phyloP scores from a whole-genome alignment of 30 jellyfish, hydroid and myxozoan species.

The Pelagia noctiluca region DNA sequence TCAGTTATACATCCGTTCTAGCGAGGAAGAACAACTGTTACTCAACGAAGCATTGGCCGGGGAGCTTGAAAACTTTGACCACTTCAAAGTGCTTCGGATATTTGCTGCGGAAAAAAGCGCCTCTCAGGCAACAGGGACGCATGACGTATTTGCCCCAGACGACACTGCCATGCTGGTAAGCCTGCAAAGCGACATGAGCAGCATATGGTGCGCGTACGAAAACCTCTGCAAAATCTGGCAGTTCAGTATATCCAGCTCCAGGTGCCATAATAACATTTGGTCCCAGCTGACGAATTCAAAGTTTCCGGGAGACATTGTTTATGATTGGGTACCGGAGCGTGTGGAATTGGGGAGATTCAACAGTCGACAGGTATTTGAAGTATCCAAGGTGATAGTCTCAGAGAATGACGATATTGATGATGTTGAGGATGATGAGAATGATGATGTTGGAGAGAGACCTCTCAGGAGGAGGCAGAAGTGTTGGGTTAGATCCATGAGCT shows the following conservation, averaged over 20 bases:
- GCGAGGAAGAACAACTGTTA: constrained; percentile 8
- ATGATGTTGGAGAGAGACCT: neutral
- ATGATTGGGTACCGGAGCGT: neutral
- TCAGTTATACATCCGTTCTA: neutral
- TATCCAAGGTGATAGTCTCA: neutral
- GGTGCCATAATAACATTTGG: neutral
- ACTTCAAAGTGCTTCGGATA: constrained; percentile 56
- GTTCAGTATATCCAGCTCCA: neutral
- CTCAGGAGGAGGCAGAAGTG: no score
- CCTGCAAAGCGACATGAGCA: constrained; percentile 45
- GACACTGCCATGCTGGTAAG: constrained; percentile 58
- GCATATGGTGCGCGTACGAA: constrained; percentile 26
- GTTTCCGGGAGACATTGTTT: neutral
- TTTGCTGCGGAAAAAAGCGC: constrained; percentile 23
- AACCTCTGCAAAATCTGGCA: constrained; percentile 49
- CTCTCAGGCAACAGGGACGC: constrained; percentile 41
- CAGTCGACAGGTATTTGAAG: neutral
- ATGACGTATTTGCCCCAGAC: constrained; percentile 41
- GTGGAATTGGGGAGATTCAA: neutral
- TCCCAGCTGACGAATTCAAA: neutral
- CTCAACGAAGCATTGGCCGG: constrained; percentile 41
- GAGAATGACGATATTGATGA: neutral
- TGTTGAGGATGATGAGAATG: neutral
- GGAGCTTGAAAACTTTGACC: constrained; percentile 47
- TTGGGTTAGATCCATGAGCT: neutral